Base-by-base conservation (phyloP, 2,888 invertebrate genomes). In the Ectemnius lituratus region DNA sequence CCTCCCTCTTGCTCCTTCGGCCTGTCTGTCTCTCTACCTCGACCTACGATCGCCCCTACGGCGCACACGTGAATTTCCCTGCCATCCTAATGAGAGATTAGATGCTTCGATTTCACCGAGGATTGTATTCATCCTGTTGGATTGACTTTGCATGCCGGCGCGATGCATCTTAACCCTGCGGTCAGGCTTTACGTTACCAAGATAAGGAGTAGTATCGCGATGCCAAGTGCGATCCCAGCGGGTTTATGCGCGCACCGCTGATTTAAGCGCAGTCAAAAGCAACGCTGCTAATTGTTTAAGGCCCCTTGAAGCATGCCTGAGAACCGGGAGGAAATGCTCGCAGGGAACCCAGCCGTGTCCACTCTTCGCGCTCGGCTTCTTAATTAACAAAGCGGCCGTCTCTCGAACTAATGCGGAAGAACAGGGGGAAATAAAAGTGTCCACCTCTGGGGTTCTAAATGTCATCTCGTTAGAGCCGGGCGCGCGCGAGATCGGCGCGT, bases 81-180 rank as follows among this genome's bases (percentile, higher is more conserved):
- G 65, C 56, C 73, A 72, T n/a, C 71, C 79, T 81, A 82, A 82
- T 80, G 84, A 69, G 72, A 84, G 84, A 84, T 82, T 84, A 83
- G 63, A 69, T 67, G 62, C 69, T 76, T 57, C 74, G 73, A 75
- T 73, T 63, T 69, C 56, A 13, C 61, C 70, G 56, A 67, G 67
- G 58, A 71, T 67, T 59, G 59, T 20, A 52, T 52, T 56, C 45
- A 52, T 16, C 62, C 62, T 67, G 63, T 65, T 67, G 70, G 78
- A 74, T 68, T 52, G 62, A 78, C 67, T 69, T 69, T 45, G 20
- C 52, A 16, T 52, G 52, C 14, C 52, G 37, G 37, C 52, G 16
- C 16, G 52, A 52, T 52, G n/a, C 52, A 52, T 52, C 52, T 52
- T 16, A 16, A 14, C 16, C 14, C 52, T 52, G 52, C 16, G 52